Conservation (phyloP, 2,888 invertebrate species). For the Ferdinandea cuprea region DNA sequence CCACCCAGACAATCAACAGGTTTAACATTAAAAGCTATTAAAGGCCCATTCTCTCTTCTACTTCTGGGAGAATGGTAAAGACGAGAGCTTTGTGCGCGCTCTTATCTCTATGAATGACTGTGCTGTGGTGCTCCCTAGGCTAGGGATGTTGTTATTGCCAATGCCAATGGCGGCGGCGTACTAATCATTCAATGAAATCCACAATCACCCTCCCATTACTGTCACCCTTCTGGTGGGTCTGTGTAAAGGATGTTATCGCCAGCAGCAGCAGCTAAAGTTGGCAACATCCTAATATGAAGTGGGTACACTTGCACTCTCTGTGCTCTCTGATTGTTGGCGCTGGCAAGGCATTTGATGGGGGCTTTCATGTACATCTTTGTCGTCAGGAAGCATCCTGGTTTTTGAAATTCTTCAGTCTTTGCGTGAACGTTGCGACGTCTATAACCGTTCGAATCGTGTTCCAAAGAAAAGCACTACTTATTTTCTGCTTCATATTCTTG, state of each 20-base stretch:
- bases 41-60: slow-evolving; percentile 50
- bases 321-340: slow-evolving; percentile 55
- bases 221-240: slow-evolving; percentile 11
- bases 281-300: slow-evolving; percentile 38
- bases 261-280: slow-evolving; percentile 33
- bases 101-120: slow-evolving; percentile 60
- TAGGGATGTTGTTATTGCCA: slow-evolving; percentile 59
- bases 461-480: slow-evolving; percentile 10
- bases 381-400: slow-evolving; percentile 57
- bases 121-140: slow-evolving; percentile 23
- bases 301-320: slow-evolving; percentile 47
- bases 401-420: slow-evolving; percentile 59
- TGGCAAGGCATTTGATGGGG: slow-evolving; percentile 23
- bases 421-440: slow-evolving; percentile 66
- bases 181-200: slow-evolving; percentile 58
- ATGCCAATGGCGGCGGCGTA: slow-evolving; percentile 72
- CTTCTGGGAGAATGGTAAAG: too few relatives aligned
- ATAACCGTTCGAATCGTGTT: slow-evolving; percentile 39
- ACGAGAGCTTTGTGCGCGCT: slow-evolving; percentile 45
- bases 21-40: slow-evolving; percentile 62
- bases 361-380: slow-evolving; percentile 56
- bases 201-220: slow-evolving; percentile 29
- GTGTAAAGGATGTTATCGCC: slow-evolving; percentile 28
- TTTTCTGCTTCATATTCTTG: slow-evolving; percentile 5
- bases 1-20: slow-evolving; percentile 64